Conservation (phyloP, 1,140 invertebrate genomes). For the Drosophila burlai region DNA sequence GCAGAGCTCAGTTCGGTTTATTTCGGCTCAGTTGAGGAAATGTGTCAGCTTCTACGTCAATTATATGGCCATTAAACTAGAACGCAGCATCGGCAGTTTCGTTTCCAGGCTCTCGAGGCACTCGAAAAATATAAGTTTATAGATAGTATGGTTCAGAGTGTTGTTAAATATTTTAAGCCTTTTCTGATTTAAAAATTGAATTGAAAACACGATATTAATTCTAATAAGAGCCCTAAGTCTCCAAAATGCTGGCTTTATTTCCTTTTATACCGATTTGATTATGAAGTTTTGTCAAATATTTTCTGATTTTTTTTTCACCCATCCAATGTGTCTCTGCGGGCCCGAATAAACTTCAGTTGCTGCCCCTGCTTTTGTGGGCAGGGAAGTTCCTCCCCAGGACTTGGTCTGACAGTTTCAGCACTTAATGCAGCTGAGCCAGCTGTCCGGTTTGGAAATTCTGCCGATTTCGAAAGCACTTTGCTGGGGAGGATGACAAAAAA, state of each 20-base stretch:
- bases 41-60: conserved; percentile 69
- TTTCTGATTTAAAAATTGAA: not conserved
- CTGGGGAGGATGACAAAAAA: not conserved
- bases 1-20: conserved; percentile 31
- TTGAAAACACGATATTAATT: not conserved
- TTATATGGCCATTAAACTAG: conserved; percentile 75
- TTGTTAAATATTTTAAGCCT: not conserved
- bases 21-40: conserved; percentile 37
- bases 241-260: not conserved
- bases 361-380: not conserved
- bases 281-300: conserved; percentile 34
- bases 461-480: conserved; percentile 26
- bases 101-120: not conserved
- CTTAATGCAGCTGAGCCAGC: conserved; percentile 53
- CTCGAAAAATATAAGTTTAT: conserved; percentile 5
- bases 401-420: conserved; percentile 31
- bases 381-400: conserved; percentile 1
- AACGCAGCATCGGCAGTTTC: conserved; percentile 40
- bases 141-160: too few species aligned
- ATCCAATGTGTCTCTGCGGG: conserved; percentile 47
- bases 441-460: conserved; percentile 34
- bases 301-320: conserved; percentile 54
- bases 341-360: conserved; percentile 29
- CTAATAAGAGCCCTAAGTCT: not conserved
- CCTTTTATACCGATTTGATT: conserved; percentile 23